These are phyloP conservation scores for Gasterosteus aculeatus DNA, from an alignment of 2,113 vertebrate species.

Conservation along the genomic window DNA sequence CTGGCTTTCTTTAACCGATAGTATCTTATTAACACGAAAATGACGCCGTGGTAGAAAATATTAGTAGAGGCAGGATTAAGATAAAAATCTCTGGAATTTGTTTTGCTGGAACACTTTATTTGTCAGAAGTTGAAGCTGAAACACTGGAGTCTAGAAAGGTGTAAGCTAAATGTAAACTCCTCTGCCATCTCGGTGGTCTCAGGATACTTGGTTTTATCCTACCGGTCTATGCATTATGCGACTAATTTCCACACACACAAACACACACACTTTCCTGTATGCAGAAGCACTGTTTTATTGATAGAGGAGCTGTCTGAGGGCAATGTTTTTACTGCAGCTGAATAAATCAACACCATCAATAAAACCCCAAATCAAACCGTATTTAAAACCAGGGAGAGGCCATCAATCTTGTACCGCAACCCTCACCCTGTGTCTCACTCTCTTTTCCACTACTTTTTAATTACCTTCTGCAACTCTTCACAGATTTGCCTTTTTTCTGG, in stretches of 20 bases:
- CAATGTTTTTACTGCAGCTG: slow-evolving; percentile 61
- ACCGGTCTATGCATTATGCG: slow-evolving; percentile 50
- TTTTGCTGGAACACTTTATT: slow-evolving; percentile 31
- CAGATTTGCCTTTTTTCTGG: neutral
- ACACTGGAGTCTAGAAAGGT: slow-evolving; percentile 20
- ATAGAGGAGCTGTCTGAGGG: slow-evolving; percentile 62
- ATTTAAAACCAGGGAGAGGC: slow-evolving; percentile 59
- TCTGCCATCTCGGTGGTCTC: slow-evolving; percentile 40
- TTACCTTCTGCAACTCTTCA: slow-evolving; percentile 6
- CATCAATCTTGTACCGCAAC: slow-evolving; percentile 52
- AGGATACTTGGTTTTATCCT: slow-evolving; percentile 35
- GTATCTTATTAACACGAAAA: neutral
- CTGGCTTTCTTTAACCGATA: neutral
- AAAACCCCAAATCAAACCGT: slow-evolving; percentile 68
- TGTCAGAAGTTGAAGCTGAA: slow-evolving; percentile 31
- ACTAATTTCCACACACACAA: slow-evolving; percentile 40
- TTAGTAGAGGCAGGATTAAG: neutral
- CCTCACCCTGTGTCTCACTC: slow-evolving; percentile 11
- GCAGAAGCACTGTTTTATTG: slow-evolving; percentile 66
- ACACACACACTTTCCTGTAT: slow-evolving; percentile 36
- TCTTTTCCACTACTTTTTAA: slow-evolving; percentile 19
- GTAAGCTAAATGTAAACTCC: slow-evolving; percentile 29
- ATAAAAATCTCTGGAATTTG: neutral
- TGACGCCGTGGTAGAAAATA: neutral
- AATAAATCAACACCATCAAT: slow-evolving; percentile 71